Evolutionary conservation across 2,113 vertebrate genomes (phyloP), one percentile per base, ranked within the genome.

Genomic region (Cavia porcellus): DNA sequence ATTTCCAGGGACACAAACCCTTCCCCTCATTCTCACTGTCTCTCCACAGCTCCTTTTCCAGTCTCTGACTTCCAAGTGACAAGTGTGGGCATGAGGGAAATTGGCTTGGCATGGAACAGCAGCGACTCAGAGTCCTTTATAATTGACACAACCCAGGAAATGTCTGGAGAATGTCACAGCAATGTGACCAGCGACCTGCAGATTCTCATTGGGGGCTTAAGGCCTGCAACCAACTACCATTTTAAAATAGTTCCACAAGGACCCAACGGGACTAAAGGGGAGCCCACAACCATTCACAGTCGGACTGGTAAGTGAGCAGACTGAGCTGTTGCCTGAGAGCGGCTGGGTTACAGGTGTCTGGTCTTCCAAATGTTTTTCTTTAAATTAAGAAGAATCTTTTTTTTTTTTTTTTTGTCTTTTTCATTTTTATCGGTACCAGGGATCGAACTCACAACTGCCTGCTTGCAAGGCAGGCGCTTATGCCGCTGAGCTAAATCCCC

Each of bases 161-260:
- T 25, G 50, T 1, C 13, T 24, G 28, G 14, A 72, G 1, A 1
- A 17, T 0, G 0, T 45, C 1, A 2, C 10, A 55, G 42, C 28
- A 30, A 22, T 0, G 3, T 0, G 0, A 47, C 45, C 64, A 30
- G 0, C 0, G 57, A 13, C 24, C 30, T 80, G 22, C 91, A 2
- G 68, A 79, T 85, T 20, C 0, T 75, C 68, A 85, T 97, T n/a
- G 19, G 0, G 19, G 17, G 0, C 32, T 88, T 98, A 30, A 30
- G 2, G 57, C 96, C 97, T 66, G 97, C 95, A 19, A 96, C 92
- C 22, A 1, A 0, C 1, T 97, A 97, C 17, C 2, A 0, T 57
- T 97, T 97, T 86, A 77, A 68, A 79, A 91, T 98, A 77, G n/a
- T 95, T 89, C 92, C 96, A 70, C 64, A 5, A 91, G 70, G 89